These are phyloP conservation scores for Iguana delicatissima DNA, from an alignment of 2,797 vertebrate species.

Conservation along the genomic window DNA sequence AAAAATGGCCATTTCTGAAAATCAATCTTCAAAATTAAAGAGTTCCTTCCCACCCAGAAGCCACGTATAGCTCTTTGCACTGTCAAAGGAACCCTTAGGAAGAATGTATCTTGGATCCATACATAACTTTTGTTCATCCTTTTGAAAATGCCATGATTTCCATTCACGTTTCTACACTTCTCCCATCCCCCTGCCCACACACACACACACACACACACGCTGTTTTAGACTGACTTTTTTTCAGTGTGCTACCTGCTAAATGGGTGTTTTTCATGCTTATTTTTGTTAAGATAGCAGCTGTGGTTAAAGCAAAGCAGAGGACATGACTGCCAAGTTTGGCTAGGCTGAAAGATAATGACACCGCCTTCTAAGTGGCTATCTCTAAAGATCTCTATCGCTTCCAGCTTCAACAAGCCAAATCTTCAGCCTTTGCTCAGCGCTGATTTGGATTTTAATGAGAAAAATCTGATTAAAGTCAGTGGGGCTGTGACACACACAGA, in stretches of 20 bases:
- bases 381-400: background rate
- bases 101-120: too few relatives aligned
- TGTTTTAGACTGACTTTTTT: too few relatives aligned
- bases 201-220: too few relatives aligned
- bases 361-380: background rate
- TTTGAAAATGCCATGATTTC: background rate
- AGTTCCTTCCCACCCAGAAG: background rate
- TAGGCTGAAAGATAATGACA: background rate
- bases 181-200: background rate
- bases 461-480: background rate
- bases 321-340: background rate
- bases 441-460: constrained; percentile 27
- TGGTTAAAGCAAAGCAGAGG: background rate
- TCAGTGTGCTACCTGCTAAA: background rate
- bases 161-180: background rate
- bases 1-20: too few relatives aligned
- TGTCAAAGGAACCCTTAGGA: background rate
- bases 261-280: background rate
- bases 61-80: background rate
- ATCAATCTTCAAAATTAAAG: too few relatives aligned
- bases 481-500: background rate
- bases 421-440: background rate
- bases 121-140: background rate
- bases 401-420: background rate
- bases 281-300: background rate